Percentiles rank a stretch among this genome's conserved stretches.
Conservation (phyloP, 2,797 vertebrate species). For the Phylloscopus collybita region DNA sequence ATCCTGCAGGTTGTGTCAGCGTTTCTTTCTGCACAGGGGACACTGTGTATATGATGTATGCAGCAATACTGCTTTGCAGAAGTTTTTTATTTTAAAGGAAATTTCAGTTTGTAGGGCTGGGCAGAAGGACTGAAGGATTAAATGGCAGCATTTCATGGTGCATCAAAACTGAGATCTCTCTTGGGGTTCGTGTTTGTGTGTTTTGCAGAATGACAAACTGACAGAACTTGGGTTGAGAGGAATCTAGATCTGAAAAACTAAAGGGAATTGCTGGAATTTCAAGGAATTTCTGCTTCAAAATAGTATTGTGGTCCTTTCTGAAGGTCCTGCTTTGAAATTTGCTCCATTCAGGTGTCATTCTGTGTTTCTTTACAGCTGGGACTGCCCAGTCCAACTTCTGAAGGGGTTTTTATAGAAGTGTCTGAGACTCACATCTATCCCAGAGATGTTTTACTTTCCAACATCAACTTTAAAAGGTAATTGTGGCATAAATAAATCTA, state of each 20-base stretch:
- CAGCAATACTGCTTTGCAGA: neutral
- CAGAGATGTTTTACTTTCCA: neutral
- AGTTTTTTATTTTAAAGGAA: neutral
- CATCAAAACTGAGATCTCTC: neutral
- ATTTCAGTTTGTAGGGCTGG: neutral
- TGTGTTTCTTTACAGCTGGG: neutral
- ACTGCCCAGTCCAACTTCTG: neutral
- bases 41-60: accelerated
- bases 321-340: neutral
- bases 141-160: accelerated
- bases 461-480: neutral
- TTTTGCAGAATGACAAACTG: neutral
- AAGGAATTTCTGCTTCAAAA: neutral
- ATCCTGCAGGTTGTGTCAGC: neutral
- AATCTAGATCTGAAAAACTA: neutral
- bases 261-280: neutral
- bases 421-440: neutral
- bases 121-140: neutral
- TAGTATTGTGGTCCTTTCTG: neutral
- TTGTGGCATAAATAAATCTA: neutral
- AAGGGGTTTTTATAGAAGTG: neutral
- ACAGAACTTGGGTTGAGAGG: neutral
- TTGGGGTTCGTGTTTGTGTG: neutral
- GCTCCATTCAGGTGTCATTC: neutral
- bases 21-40: neutral